Evolutionary conservation across 2,113 vertebrate species (phyloP).

Genomic region (Reinhardtius hippoglossoides): DNA sequence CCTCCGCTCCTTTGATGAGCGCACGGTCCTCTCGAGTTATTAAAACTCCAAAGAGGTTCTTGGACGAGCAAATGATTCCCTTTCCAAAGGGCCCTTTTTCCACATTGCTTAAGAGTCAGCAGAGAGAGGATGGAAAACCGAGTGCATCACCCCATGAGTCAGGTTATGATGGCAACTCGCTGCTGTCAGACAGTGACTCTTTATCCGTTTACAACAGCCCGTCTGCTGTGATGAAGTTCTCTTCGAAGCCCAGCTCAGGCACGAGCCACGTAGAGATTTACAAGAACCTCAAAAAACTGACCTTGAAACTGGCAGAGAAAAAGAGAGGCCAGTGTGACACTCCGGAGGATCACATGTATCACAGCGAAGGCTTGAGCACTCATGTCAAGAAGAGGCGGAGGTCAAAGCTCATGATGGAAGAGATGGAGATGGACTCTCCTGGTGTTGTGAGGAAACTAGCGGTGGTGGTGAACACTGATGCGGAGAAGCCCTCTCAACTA

Average conservation of each 20-base stretch:
- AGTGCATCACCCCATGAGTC: conserved; percentile 35
- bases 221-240: conserved; percentile 24
- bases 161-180: conserved; percentile 8
- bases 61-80: conserved; percentile 84
- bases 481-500: background rate
- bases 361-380: background rate
- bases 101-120: conserved; percentile 64
- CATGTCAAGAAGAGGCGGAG: conserved; percentile 65
- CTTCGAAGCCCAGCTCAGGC: conserved; percentile 75
- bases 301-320: conserved; percentile 74
- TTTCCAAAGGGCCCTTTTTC: conserved; percentile 68
- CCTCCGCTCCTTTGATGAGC: conserved; percentile 79
- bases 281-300: conserved; percentile 86
- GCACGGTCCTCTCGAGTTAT: conserved; percentile 89
- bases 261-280: conserved; percentile 87
- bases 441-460: conserved; percentile 84
- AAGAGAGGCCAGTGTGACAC: conserved; percentile 52
- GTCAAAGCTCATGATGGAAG: conserved; percentile 81
- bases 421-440: conserved; percentile 80
- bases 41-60: conserved; percentile 89
- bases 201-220: conserved; percentile 20
- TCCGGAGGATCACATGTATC: conserved; percentile 18
- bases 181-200: conserved; percentile 18
- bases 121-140: conserved; percentile 50
- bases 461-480: conserved; percentile 49